Base-by-base conservation (phyloP, 2,113 vertebrate genomes). In the Ellobius talpinus region DNA sequence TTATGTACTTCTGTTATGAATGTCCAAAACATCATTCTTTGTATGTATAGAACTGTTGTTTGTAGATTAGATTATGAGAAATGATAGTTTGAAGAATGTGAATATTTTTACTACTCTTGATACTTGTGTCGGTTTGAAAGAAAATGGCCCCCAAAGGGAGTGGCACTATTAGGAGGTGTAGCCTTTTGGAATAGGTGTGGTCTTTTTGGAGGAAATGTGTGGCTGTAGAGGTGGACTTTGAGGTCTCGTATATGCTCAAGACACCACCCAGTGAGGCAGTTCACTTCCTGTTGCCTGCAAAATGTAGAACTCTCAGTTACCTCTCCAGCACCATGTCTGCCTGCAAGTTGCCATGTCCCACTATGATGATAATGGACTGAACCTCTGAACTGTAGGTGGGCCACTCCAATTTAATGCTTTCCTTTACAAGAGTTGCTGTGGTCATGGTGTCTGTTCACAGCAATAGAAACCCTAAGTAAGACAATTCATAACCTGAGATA, bases 1-100 rank as follows among this genome's bases (percentile, higher is more conserved):
- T 47, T 93, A 16, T 76, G 16, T 89, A 63, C 36, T 89, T 61
- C 33, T 87, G 13, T 93, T 81, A 14, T 42, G 66, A 90, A 50
- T 19, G 68, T 77, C 81, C 6, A 65, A 76, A 73, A 87, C 33
- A 29, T 72, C 66, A 70, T 93, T 74, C 47, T 91, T 89, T 89
- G 21, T 87, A 86, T 61, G 24, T 12, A 31, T 47, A 39, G 82
- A 73, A 87, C 26, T 88, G 1, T 73, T 93, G 90, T 90, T 9
- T 52, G 42, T 19, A 73, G 65, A 31, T 79, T 91, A 78, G 92
- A 78, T 91, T 90, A 66, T 88, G 39, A 95, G 52, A 77, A 58
- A 93, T 81, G 5, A 16, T 81, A 68, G 45, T 39, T 94, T 89
- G 81, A 97, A 79, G 74, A 78, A 74, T 63, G 50, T 50, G 24